Base-by-base conservation (phyloP, 1,140 invertebrate species). In the Bombus polaris region DNA sequence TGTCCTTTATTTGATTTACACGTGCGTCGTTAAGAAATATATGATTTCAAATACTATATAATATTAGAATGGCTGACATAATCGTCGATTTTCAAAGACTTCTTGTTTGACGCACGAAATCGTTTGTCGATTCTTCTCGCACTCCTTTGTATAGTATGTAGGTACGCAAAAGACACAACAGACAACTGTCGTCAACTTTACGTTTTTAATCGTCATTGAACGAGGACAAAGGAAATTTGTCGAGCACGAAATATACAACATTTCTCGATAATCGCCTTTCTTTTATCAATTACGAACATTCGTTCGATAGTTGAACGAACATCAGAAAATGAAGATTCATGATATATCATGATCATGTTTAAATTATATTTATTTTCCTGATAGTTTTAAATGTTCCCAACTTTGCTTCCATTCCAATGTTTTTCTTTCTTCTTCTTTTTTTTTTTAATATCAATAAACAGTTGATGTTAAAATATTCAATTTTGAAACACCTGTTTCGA, bases 11-110 rank as follows among this genome's bases (percentile, higher is more conserved):
- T 81, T 81, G 57, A 81, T 85, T 81, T 74, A 85, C 72, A 86
- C n/a, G 84, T 87, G 88, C 88, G 66, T 81, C 76, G n/a, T 72
- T 87, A 71, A 86, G 83, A 89, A 89, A 83, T 81, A 83, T 68
- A 65, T 39, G 37, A 28, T 76, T 75, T 42, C 62, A 53, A 74
- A 70, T 35, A 53, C 65, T 68, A 65, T 66, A 47, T 47, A 75
- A 74, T 68, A 57, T 70, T 42, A n/a, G 15, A 39, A 73, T 28
- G n/a, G 18, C 13, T 32, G 71, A n/a, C 73, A 22, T 10, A 74
- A 82, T 74, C 65, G 57, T 53, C 39, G 35, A 42, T 28, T 44
- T 42, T 25, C n/a, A 76, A 53, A 10, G 25, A 25, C 10, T 76
- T 71, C 47, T 22, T 39, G 13, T 68, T 28, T 42, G 66, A 82